Evolutionary conservation across 2,888 invertebrate genomes (phyloP).

Genomic region (Seladonia tumulorum): DNA sequence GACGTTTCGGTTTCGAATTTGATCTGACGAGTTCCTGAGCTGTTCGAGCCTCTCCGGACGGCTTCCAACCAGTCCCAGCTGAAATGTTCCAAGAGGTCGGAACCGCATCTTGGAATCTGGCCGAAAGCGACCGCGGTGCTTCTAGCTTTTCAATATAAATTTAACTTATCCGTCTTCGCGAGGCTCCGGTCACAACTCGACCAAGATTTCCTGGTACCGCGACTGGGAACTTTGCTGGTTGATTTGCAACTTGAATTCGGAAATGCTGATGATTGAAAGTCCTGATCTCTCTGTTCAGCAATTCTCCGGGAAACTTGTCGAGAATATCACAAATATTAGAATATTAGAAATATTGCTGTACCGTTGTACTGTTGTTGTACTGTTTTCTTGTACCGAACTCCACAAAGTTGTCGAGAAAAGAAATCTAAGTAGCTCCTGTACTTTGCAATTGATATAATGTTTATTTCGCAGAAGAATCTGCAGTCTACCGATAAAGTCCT

Average conservation of each 20-base stretch:
- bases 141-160: not conserved
- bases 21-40: not conserved
- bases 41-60: not conserved
- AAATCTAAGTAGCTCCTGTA: no score
- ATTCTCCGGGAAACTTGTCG: not conserved
- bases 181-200: not conserved
- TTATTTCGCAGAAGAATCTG: not conserved
- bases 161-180: not conserved
- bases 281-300: not conserved
- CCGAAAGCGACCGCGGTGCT: not conserved
- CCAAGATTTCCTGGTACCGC: not conserved
- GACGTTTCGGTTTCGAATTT: not conserved
- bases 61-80: not conserved
- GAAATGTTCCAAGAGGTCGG: not conserved
- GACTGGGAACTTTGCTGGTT: not conserved
- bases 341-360: no score
- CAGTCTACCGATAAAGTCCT: no score
- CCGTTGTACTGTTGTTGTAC: no score
- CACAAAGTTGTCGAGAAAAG: no score
- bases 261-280: not conserved
- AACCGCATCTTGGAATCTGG: not conserved
- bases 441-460: not conserved
- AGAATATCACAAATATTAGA: no score
- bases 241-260: no score
- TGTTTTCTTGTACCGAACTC: no score